Conservation (phyloP, 2,797 vertebrate genomes). For the Erethizon dorsatum region DNA sequence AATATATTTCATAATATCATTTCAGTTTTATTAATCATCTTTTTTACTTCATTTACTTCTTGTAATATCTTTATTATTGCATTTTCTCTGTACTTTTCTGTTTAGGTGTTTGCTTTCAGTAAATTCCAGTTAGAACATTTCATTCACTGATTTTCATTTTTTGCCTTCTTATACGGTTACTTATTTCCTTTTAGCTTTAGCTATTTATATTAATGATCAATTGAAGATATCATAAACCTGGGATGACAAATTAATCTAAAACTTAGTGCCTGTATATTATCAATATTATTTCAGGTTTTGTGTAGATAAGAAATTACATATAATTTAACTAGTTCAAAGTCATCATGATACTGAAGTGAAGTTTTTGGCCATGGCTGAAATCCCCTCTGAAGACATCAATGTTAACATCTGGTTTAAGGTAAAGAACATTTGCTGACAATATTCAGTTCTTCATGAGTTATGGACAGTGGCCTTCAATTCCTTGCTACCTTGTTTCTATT, state of each 20-base stretch:
- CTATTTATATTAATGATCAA: background rate
- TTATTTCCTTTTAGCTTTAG: background rate
- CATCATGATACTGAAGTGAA: background rate
- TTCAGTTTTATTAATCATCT: background rate
- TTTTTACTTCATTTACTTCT: conserved; percentile 6
- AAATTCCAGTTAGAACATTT: background rate
- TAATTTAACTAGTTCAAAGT: background rate
- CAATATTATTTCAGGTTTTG: background rate
- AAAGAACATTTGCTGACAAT: rapidly evolving
- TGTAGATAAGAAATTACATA: background rate
- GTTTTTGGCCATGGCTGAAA: rapidly evolving
- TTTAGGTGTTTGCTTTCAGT: background rate
- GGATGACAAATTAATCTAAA: background rate
- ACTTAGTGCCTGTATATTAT: background rate
- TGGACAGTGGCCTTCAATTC: background rate
- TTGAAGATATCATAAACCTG: background rate
- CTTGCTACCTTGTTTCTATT: no score
- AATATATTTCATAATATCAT: background rate
- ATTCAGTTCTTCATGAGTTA: background rate
- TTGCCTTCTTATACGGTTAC: background rate
- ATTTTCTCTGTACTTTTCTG: background rate
- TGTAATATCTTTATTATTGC: background rate
- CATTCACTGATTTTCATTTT: background rate
- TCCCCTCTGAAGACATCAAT: background rate
- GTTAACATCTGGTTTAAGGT: background rate